Evolutionary conservation across 2,797 vertebrate genomes (phyloP).

Genomic region (Odontamblyopus rebecca): DNA sequence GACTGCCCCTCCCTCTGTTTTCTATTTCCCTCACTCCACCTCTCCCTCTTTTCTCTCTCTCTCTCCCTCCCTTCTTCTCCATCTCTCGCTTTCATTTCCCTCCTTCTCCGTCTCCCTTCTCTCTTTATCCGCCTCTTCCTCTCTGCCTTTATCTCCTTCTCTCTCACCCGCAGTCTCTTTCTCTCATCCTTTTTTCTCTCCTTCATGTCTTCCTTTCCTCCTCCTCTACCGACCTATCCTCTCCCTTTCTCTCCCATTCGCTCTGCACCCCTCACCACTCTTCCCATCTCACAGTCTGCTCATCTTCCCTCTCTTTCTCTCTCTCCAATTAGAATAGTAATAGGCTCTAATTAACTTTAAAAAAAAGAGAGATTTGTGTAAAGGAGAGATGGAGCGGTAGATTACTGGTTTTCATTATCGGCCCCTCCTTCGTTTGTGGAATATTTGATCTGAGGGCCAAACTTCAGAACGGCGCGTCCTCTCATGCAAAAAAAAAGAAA

Average conservation of each 20-base stretch:
- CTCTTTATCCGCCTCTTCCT: no score
- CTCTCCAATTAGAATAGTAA: constrained; percentile 94
- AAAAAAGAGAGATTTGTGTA: constrained; percentile 85
- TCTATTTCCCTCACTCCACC: no score
- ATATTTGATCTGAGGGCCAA: constrained; percentile 68
- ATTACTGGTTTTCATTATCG: constrained; percentile 96
- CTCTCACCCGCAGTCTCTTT: no score
- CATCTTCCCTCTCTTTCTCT: constrained; percentile 50
- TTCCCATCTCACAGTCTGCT: constrained; percentile 65
- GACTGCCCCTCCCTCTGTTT: not conserved
- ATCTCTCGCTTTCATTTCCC: no score
- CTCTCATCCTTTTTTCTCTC: not conserved
- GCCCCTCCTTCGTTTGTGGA: constrained; percentile 68
- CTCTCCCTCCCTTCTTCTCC: no score
- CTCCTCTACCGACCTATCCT: no score
- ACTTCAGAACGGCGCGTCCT: constrained; percentile 61
- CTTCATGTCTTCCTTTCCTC: not conserved
- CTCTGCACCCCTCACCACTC: not conserved
- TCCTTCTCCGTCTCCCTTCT: no score
- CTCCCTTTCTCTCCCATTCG: not conserved
- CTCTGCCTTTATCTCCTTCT: no score
- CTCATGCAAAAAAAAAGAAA: constrained; percentile 10
- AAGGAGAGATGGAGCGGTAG: constrained; percentile 89
- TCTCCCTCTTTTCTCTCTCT: not conserved
- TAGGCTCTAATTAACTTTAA: constrained; percentile 95